These are phyloP conservation scores for Pelagia noctiluca DNA, from an alignment of 30 jellyfish, hydroid and myxozoan genomes.

Conservation along the genomic window DNA sequence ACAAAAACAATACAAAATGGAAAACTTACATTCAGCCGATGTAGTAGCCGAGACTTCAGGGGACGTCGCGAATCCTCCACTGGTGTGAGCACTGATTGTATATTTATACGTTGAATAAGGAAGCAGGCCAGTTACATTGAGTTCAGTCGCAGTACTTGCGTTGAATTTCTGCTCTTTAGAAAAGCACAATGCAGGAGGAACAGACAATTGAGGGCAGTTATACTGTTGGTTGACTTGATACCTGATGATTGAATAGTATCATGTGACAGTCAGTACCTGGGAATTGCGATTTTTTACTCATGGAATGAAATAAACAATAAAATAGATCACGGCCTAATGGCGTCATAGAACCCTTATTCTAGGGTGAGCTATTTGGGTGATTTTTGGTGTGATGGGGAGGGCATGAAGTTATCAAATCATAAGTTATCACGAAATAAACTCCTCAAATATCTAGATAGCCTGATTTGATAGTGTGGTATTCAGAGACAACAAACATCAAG, in stretches of 20 bases:
- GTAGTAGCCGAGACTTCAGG: conserved; percentile 74
- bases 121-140: conserved; percentile 62
- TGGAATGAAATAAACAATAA: neutral
- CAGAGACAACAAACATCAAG: too few species aligned
- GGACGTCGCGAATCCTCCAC: conserved; percentile 76
- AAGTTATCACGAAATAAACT: too few species aligned
- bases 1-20: neutral
- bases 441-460: too few species aligned
- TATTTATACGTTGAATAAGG: conserved; percentile 67
- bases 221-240: conserved; percentile 60
- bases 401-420: too few species aligned
- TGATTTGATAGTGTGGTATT: too few species aligned
- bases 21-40: conserved; percentile 67
- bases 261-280: neutral
- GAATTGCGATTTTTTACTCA: too few species aligned
- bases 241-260: conserved; percentile 43
- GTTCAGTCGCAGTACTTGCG: conserved; percentile 26
- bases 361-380: too few species aligned
- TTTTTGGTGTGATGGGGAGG: too few species aligned
- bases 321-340: too few species aligned
- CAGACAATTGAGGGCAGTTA: conserved; percentile 88
- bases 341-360: too few species aligned
- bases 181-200: conserved; percentile 65
- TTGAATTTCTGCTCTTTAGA: conserved; percentile 11
- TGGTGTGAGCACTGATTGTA: conserved; percentile 70